Percentiles rank a stretch among this genome's conserved stretches.
Conservation (phyloP, 2,888 invertebrate genomes). For the Gibbula magus region DNA sequence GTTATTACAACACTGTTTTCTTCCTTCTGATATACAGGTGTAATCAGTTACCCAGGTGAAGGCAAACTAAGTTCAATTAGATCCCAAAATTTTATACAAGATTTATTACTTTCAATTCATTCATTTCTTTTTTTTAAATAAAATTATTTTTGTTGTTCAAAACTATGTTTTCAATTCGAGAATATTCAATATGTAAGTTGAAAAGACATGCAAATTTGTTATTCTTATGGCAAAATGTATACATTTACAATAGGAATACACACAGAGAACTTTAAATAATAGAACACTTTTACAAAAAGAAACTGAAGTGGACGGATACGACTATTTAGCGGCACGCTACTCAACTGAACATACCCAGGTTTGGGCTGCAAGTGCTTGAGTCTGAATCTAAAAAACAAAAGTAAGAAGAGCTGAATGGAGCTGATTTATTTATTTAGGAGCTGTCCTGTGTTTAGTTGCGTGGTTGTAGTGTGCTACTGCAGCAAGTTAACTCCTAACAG, state of each 20-base stretch:
- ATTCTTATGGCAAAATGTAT: not conserved
- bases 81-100: too few relatives aligned
- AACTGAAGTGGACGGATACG: not conserved
- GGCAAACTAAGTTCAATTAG: too few relatives aligned
- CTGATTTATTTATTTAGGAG: too few relatives aligned
- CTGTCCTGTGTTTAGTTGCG: too few relatives aligned
- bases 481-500: too few relatives aligned
- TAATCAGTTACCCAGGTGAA: too few relatives aligned
- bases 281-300: not conserved
- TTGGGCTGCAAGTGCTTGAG: conserved; percentile 36
- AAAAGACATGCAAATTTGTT: not conserved
- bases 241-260: conserved; percentile 1
- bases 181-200: not conserved
- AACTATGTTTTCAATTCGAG: not conserved
- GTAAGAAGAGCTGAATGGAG: not conserved
- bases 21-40: too few relatives aligned
- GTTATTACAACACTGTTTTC: too few relatives aligned
- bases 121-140: too few relatives aligned
- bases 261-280: not conserved
- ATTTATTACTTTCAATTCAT: too few relatives aligned
- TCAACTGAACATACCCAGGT: conserved; percentile 34
- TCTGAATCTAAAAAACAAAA: conserved; percentile 40
- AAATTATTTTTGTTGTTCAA: too few relatives aligned
- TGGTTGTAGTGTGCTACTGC: too few relatives aligned
- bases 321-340: not conserved